phyloP scores from a whole-genome alignment of 30 jellyfish, hydroid and myxozoan species.

The Pseudorhiza aurosa region DNA sequence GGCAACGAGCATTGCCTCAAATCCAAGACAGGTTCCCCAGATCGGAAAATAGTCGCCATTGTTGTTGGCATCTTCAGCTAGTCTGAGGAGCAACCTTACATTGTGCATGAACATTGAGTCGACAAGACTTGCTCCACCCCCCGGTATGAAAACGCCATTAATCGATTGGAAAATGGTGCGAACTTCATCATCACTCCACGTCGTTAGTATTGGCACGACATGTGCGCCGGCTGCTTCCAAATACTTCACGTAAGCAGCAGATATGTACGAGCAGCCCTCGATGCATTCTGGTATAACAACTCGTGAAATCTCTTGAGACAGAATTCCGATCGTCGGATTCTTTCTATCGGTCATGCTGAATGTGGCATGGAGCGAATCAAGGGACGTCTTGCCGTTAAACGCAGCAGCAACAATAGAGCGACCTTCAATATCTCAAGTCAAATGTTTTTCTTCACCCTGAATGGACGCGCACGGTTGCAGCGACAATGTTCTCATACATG shows the following conservation, averaged over 20 bases:
- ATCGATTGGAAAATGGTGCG: slow-evolving; percentile 32
- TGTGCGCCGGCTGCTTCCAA: slow-evolving; percentile 76
- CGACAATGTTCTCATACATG: neutral
- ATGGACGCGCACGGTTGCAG: neutral
- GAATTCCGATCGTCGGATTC: slow-evolving; percentile 67
- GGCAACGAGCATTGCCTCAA: slow-evolving; percentile 71
- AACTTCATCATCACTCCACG: slow-evolving; percentile 16
- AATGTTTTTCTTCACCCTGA: neutral
- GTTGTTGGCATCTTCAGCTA: slow-evolving; percentile 67
- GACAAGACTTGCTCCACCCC: slow-evolving; percentile 75
- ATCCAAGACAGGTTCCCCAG: slow-evolving; percentile 87
- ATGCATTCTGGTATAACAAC: slow-evolving; percentile 31
- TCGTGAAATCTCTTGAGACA: slow-evolving; percentile 56
- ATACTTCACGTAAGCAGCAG: slow-evolving; percentile 75
- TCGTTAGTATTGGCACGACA: slow-evolving; percentile 73
- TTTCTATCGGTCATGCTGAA: neutral
- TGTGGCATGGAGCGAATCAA: neutral
- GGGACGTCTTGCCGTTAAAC: too few relatives aligned
- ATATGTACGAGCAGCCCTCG: slow-evolving; percentile 39
- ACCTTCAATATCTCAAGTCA: too few relatives aligned
- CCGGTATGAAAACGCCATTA: slow-evolving; percentile 81
- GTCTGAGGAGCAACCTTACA: slow-evolving; percentile 21
- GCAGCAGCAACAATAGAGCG: too few relatives aligned
- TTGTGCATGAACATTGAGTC: slow-evolving; percentile 45
- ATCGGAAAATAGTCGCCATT: slow-evolving; percentile 74